Evolutionary conservation across 2,888 invertebrate genomes (phyloP), one percentile per base, ranked within the genome.

Genomic region (Linyphia triangularis): DNA sequence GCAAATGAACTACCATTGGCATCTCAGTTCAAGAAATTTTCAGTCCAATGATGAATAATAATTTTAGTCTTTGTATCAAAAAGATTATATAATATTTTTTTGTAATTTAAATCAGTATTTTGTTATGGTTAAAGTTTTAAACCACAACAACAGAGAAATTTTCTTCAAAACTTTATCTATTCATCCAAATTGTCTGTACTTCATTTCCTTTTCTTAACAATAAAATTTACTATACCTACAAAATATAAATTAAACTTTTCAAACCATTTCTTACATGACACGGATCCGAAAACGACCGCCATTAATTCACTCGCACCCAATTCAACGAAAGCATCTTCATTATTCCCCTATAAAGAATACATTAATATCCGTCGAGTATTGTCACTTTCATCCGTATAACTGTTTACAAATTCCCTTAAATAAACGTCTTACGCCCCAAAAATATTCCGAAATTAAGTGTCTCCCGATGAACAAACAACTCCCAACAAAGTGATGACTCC

Each of bases 401-500:
- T n/a, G n/a, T n/a, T n/a, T n/a, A n/a, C n/a, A n/a, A 61, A 77
- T 77, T 61, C 43, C 24, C 57, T 43, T 43, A 57, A 73, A 57
- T 26, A 57, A 57, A 61, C 30, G n/a, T 59, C 59, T 16, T n/a
- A n/a, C 16, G 73, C n/a, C 10, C 75, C 28, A 51, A 57, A 57
- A 51, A 61, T 22, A 24, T 9, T 19, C 59, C 19, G n/a, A 63
- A 63, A 73, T 73, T 73, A 73, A 73, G 57, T 59, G 73, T 19
- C 26, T 51, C 59, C 19, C 57, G 13, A 28, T 26, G 51, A 59
- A 73, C 73, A 73, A 77, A 77, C 77, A 40, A n/a, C 63, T 24
- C 19, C 37, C 13, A 77, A 77, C 63, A n/a, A n/a, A n/a, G n/a
- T 51, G 79, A 79, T 79, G 70, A 70, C 81, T 81, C 69, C 43